Conservation (phyloP, 2,888 invertebrate species). For the Miltochrista miniata region DNA sequence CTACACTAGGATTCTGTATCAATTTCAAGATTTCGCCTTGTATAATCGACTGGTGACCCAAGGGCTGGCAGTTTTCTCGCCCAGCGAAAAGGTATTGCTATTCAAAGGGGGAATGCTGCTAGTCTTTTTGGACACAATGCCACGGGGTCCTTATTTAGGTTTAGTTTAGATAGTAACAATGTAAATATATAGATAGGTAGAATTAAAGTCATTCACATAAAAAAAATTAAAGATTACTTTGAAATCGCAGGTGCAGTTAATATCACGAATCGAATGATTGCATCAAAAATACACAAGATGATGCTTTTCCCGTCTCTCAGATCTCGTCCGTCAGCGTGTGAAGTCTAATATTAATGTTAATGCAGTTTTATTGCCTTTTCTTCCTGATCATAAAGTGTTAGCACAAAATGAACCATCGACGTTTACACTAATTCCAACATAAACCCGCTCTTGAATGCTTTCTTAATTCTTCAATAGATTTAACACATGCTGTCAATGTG, state of each 20-base stretch:
- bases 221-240: no score
- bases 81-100: no score
- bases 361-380: conserved; percentile 60
- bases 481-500: conserved; percentile 21
- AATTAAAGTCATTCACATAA: no score
- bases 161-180: no score
- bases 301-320: conserved; percentile 44
- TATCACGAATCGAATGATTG: conserved; percentile 32
- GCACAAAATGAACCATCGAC: conserved; percentile 41
- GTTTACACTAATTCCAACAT: conserved; percentile 46
- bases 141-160: no score
- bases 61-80: no score
- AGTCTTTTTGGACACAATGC: no score
- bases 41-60: no score
- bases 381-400: conserved; percentile 61
- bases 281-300: conserved; percentile 37
- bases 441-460: conserved; percentile 23
- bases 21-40: no score
- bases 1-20: no score
- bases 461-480: conserved; percentile 11
- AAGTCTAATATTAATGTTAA: conserved; percentile 54
- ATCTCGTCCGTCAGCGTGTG: conserved; percentile 48
- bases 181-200: no score
- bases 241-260: conserved; percentile 29
- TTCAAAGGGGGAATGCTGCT: no score